Base-by-base conservation (phyloP, 1,140 invertebrate species). In the Psix sp. region DNA sequence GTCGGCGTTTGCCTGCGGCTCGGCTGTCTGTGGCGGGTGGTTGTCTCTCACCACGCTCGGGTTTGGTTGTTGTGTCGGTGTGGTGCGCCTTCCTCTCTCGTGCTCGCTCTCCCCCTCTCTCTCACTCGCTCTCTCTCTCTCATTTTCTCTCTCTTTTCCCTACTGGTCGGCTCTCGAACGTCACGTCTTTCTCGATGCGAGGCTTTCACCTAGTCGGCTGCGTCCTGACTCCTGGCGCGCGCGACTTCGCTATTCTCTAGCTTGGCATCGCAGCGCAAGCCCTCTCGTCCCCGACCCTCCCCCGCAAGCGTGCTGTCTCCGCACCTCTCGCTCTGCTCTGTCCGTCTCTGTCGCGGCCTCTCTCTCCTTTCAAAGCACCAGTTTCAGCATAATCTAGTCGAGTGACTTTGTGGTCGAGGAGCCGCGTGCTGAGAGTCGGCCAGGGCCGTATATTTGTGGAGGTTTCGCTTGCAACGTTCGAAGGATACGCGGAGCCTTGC, bases 301-400 rank as follows among this genome's bases (percentile, higher is more conserved):
- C 15, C 11, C 40, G 16, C 21, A 33, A 39, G 21, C 66, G 38
- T 18, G 13, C 17, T 33, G 40, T 21, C 20, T 35, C 26, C 48
- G 7, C 31, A 14, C 15, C 24, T 14, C 15, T 11, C 45, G 57
- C 59, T 54, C 45, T 74, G n/a, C 59, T 51, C 35, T 62, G 38
- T 21, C 16, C 15, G 7, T 3, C 7, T 5, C 17, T 26, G 16
- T 49, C 36, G 45, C 40, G 17, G 24, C 35, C 46, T 60, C 62
- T 31, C 35, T 14, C 43, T 13, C 5, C 42, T 42, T 40, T 31
- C 56, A 66, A 59, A 81, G 79, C 80, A 82, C 79, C 78, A 81
- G 79, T 82, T 80, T 82, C 78, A 82, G 79, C 77, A 79, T 82
- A 82, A 81, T 80, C 79, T 77, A 79, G 73, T 77, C 71, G 62